Evolutionary conservation across 2,113 vertebrate species (phyloP).

Genomic region (Charadrius vociferus): DNA sequence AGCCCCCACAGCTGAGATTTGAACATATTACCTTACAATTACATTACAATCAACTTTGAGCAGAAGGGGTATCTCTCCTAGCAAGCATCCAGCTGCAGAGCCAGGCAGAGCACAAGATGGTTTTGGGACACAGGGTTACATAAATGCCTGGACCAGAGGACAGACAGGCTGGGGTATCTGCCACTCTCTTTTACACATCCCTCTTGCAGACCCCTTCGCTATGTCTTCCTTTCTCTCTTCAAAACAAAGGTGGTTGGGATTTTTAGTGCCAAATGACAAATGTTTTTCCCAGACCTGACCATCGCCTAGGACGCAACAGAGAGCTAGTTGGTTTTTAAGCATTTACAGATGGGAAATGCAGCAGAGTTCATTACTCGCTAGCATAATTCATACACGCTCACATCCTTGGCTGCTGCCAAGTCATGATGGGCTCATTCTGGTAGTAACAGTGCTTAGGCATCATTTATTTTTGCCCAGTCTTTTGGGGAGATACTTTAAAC

Average conservation of each 20-base stretch:
- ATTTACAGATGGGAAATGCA: not conserved
- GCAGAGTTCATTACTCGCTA: not conserved
- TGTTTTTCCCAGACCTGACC: not conserved
- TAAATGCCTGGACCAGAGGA: not conserved
- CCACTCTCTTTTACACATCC: not conserved
- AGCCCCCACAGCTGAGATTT: not conserved
- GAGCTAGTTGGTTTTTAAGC: not conserved
- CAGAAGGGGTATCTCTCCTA: not conserved
- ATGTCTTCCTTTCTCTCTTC: not conserved
- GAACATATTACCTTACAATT: not conserved
- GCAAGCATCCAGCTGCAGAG: not conserved
- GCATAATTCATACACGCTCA: not conserved
- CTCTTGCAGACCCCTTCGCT: not conserved
- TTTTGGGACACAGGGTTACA: not conserved
- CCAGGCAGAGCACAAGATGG: not conserved
- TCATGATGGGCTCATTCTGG: not conserved
- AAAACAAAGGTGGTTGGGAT: not conserved
- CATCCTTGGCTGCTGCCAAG: not conserved
- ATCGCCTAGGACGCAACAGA: not conserved
- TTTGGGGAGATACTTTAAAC: not conserved
- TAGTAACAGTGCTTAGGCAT: not conserved
- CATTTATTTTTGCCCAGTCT: not conserved
- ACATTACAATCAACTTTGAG: not conserved
- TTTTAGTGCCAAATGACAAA: not conserved
- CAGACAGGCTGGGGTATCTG: not conserved